Base-by-base conservation (phyloP, 2,797 vertebrate species). In the Galagoides demidoff region DNA sequence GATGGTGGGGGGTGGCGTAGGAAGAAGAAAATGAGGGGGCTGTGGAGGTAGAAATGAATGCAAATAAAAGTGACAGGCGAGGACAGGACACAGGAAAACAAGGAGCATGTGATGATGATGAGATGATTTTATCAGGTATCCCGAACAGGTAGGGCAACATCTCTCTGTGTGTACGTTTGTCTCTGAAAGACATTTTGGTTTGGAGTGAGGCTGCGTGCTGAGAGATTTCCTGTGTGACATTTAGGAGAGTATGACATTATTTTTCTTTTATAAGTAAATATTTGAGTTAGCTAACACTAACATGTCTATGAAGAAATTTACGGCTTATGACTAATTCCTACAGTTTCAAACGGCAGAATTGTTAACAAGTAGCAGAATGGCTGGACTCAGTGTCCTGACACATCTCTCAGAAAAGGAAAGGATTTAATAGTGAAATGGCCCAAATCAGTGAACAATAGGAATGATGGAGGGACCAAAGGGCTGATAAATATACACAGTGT, bases 231-330 rank as follows among this genome's bases (percentile, higher is more conserved):
- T 90, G 52, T 79, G 82, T 96, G 94, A 92, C 6, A 45, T 89
- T 95, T 76, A 64, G 95, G 64, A 52, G 85, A 85, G 70, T 66
- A 25, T 52, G 61, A 92, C 37, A 57, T 22, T 89, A 29, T 71
- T 94, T 95, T 87, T 68, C 83, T 92, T 92, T 96, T 64, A 12
- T 19, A 73, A 92, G 52, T 85, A 76, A 94, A 84, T 96, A 86
- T 94, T 95, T 93, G 74, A 29, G n/a, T 61, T 90, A 43, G 55
- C 82, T 95, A 94, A 88, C 57, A 79, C 52, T 76, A 84, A 95
- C 52, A 74, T 77, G n/a, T 84, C 79, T 85, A 25, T 91, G 91
- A 95, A 83, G 23, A 96, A 57, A 77, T 77, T 63, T 66, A 77
- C 34, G 23, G 37, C 39, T 82, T 90, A 49, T 31, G 78, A 90